phyloP scores from a whole-genome alignment of 2,888 invertebrate species.

The Trachelus stipa region DNA sequence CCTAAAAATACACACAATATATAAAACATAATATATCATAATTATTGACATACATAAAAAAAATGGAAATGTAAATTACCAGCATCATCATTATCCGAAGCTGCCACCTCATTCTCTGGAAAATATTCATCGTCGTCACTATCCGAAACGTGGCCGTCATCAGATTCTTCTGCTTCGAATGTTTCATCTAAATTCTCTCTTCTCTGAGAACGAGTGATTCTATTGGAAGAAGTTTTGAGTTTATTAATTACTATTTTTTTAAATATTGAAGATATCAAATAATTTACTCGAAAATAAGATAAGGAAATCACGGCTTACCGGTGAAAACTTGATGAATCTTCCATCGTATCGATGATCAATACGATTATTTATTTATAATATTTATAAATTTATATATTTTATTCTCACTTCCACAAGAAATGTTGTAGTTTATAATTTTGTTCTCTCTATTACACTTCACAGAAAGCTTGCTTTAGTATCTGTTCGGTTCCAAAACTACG shows the following conservation, averaged over 20 bases:
- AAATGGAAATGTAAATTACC: conserved; percentile 23
- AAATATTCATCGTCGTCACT: conserved; percentile 29
- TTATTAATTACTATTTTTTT: conserved; percentile 18
- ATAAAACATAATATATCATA: conserved; percentile 19
- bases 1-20: conserved; percentile 22
- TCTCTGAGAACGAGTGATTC: conserved; percentile 24
- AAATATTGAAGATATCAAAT: conserved; percentile 21
- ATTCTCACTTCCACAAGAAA: conserved; percentile 23
- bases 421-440: conserved; percentile 11
- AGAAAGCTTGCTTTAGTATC: no score
- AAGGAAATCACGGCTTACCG: conserved; percentile 23
- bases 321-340: conserved; percentile 22
- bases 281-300: conserved; percentile 22
- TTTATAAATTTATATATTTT: conserved; percentile 21
- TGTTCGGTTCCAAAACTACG: no score
- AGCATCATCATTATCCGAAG: conserved; percentile 22
- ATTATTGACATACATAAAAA: conserved; percentile 12
- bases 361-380: conserved; percentile 19
- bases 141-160: conserved; percentile 22
- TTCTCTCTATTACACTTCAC: no score
- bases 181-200: conserved; percentile 20
- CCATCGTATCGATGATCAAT: conserved; percentile 21
- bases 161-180: conserved; percentile 24
- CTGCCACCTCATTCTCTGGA: conserved; percentile 20
- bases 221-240: conserved; percentile 24